phyloP scores from a whole-genome alignment of 2,113 vertebrate genomes.

The Eptesicus fuscus region DNA sequence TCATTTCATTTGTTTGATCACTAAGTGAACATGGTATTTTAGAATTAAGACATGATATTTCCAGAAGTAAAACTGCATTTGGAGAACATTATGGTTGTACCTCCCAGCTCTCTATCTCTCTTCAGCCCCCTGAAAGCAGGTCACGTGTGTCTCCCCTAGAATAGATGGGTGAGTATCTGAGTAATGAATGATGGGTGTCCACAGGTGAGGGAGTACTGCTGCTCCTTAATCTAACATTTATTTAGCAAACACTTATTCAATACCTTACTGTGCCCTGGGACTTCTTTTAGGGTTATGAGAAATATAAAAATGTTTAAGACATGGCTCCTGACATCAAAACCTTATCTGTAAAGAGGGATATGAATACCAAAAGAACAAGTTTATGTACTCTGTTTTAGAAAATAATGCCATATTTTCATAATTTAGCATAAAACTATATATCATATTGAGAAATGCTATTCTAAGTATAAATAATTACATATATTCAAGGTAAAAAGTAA shows the following conservation, averaged over 20 bases:
- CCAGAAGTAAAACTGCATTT: not conserved
- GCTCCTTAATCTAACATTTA: not conserved
- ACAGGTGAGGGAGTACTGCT: not conserved
- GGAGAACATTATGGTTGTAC: not conserved
- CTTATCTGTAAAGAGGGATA: not conserved
- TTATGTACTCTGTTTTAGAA: not conserved
- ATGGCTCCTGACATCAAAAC: not conserved
- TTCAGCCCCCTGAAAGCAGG: not conserved
- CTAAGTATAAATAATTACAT: not conserved
- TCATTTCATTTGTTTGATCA: not conserved
- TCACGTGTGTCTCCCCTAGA: not conserved
- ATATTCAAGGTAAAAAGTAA: constrained; percentile 35
- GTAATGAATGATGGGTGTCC: not conserved
- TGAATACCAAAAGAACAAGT: not conserved
- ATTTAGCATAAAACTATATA: not conserved
- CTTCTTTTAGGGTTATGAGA: not conserved
- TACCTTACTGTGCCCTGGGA: not conserved
- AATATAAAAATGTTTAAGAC: not conserved
- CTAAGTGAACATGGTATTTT: not conserved
- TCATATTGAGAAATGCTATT: not conserved
- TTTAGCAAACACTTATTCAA: not conserved
- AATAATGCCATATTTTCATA: not conserved
- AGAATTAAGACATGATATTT: not conserved
- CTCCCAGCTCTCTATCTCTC: not conserved
- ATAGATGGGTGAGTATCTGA: not conserved